These are phyloP conservation scores for Ennomos erosarius DNA, from an alignment of 2,888 invertebrate genomes.

Conservation along the genomic window DNA sequence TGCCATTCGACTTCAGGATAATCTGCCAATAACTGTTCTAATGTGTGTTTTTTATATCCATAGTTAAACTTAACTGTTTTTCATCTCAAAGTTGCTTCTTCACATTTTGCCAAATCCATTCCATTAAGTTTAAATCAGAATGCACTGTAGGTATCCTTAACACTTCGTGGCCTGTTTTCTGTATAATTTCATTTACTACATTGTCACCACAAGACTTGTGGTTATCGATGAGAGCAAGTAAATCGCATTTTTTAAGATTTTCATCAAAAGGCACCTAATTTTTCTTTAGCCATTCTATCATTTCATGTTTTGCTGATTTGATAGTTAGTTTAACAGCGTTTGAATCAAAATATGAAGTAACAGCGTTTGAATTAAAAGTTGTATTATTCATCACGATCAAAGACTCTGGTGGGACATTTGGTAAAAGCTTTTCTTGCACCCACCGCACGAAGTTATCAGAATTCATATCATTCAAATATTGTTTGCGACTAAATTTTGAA, in stretches of 20 bases:
- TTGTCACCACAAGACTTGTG: slow-evolving; percentile 4
- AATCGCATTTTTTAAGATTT: slow-evolving; percentile 1
- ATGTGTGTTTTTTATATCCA: background rate
- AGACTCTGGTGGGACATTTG: slow-evolving; percentile 9
- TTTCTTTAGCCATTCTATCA: slow-evolving; percentile 5
- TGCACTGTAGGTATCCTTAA: slow-evolving; percentile 17
- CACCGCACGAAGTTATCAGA: slow-evolving; percentile 6
- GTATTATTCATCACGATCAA: slow-evolving; percentile 15
- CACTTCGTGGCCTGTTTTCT: slow-evolving; percentile 4
- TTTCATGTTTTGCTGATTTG: slow-evolving; percentile 2
- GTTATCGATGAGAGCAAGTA: slow-evolving; percentile 7
- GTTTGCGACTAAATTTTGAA: slow-evolving; percentile 5
- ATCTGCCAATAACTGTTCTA: background rate
- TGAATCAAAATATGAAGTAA: slow-evolving; percentile 11
- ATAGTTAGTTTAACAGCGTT: slow-evolving; percentile 6
- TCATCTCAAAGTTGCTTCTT: slow-evolving; percentile 5
- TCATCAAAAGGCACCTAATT: background rate
- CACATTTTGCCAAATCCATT: slow-evolving; percentile 6
- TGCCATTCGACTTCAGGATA: slow-evolving; percentile 1
- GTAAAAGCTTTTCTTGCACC: slow-evolving; percentile 11
- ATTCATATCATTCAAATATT: slow-evolving; percentile 6
- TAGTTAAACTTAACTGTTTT: slow-evolving; percentile 1
- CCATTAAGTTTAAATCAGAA: slow-evolving; percentile 12
- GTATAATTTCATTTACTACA: slow-evolving; percentile 5
- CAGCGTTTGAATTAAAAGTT: slow-evolving; percentile 8